Conservation (phyloP, 2,797 vertebrate genomes). For the Enteromius unitaeniatus region DNA sequence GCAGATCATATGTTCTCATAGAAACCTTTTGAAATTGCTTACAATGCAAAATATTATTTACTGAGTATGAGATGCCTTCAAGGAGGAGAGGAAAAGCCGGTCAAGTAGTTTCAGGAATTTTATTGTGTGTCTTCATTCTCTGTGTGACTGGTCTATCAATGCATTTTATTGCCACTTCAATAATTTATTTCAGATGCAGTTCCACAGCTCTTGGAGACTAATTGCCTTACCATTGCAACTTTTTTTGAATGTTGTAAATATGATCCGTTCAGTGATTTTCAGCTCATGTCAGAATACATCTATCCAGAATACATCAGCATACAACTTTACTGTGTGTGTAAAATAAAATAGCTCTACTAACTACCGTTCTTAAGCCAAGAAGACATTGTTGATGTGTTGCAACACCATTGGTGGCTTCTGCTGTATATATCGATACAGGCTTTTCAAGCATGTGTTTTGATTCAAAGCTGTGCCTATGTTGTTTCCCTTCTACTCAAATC, state of each 20-base stretch:
- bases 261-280: conserved; percentile 58
- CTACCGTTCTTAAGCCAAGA: conserved; percentile 64
- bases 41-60: conserved; percentile 42
- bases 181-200: conserved; percentile 80
- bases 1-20: conserved; percentile 65
- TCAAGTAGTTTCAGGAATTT: conserved; percentile 59
- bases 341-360: conserved; percentile 60
- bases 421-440: conserved; percentile 79
- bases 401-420: conserved; percentile 67
- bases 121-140: conserved; percentile 66
- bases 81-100: conserved; percentile 39
- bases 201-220: conserved; percentile 69
- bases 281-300: conserved; percentile 55
- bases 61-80: conserved; percentile 57
- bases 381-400: conserved; percentile 71
- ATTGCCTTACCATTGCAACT: conserved; percentile 66
- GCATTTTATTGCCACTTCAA: conserved; percentile 65
- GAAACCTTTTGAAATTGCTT: conserved; percentile 49
- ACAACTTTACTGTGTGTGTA: conserved; percentile 54
- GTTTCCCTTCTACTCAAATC: conserved; percentile 69
- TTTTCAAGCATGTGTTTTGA: conserved; percentile 72
- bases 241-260: conserved; percentile 68
- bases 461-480: conserved; percentile 75
- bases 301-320: conserved; percentile 52
- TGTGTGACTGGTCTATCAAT: conserved; percentile 59